Evolutionary conservation across 1,140 invertebrate species (phyloP).

Genomic region (Amyelois transitella): DNA sequence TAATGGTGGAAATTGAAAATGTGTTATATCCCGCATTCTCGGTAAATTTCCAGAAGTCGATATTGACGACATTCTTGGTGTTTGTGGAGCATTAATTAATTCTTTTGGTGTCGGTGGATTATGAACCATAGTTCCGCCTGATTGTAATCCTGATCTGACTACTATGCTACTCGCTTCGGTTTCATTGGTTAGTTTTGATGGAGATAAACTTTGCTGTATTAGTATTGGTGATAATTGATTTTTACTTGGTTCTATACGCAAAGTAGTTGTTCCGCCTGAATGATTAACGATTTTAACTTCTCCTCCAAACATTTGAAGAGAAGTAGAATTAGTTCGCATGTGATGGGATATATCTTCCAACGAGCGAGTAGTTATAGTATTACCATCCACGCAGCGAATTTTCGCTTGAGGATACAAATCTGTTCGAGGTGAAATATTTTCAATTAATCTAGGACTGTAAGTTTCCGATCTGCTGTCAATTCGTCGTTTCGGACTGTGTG

Average conservation of each 20-base stretch:
- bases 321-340: conserved; percentile 71
- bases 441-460: conserved; percentile 62
- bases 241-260: conserved; percentile 80
- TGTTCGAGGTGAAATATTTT: conserved; percentile 52
- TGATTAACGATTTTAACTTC: conserved; percentile 83
- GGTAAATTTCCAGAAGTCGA: conserved; percentile 76
- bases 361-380: conserved; percentile 68
- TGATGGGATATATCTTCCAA: conserved; percentile 76
- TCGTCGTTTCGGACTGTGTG: conserved; percentile 60
- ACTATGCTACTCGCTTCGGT: conserved; percentile 78
- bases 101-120: conserved; percentile 75
- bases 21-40: conserved; percentile 69
- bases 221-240: conserved; percentile 70
- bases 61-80: conserved; percentile 75
- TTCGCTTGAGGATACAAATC: conserved; percentile 70
- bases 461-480: conserved; percentile 58
- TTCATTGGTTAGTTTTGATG: conserved; percentile 56
- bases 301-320: conserved; percentile 84
- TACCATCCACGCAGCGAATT: conserved; percentile 72
- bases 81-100: conserved; percentile 65
- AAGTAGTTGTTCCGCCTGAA: conserved; percentile 80
- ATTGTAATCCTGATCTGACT: conserved; percentile 82
- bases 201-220: conserved; percentile 67
- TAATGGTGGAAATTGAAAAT: conserved; percentile 77
- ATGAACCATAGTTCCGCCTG: conserved; percentile 83